Evolutionary conservation across 2,113 vertebrate genomes (phyloP), one percentile per base, ranked within the genome.

Genomic region (Syngnathus scovelli): DNA sequence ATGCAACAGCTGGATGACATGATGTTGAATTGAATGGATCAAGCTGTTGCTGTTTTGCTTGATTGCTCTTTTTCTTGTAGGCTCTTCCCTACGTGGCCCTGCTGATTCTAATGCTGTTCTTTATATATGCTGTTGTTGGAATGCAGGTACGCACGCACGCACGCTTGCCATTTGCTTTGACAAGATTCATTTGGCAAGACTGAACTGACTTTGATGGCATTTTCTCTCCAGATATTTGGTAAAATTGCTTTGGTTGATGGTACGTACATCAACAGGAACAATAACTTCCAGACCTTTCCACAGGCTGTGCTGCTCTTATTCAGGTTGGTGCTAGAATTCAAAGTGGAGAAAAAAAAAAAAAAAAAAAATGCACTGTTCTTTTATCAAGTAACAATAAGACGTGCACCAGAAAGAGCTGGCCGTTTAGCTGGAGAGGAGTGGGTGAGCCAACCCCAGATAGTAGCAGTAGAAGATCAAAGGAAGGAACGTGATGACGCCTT

Each of bases 261-360:
- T 58, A 95, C 94, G 0, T 92, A 96, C 76, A 95, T 99, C 82
- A 96, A 98, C 86, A 90, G 95, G 54, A 99, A 99, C 90, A 99
- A 95, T 88, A 95, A 99, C 87, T 99, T 99, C 89, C 97, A 99
- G 91, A 96, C 96, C 68, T 99, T 99, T 75, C 97, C 96, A 1
- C 96, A 99, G 79, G 96, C 97, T 16, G 94, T 99, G 78, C 82
- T 99, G 55, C 84, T 98, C 81, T 91, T 99, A 21, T 99, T 98
- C 91, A 94, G 97, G 97, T 96, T 75, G 39, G 93, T 78, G 21
- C 10, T 5, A 37, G 56, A 18, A 18, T 15, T 19, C 0, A 51
- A 51, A 15, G 19, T 2, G 21, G 19, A 10, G 27, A 33, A 3
- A 33, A 3, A 6, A 19, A 16, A 18, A 7, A n/a, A n/a, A n/a